phyloP scores from a whole-genome alignment of 1,140 invertebrate genomes.

The Eueides isabella region DNA sequence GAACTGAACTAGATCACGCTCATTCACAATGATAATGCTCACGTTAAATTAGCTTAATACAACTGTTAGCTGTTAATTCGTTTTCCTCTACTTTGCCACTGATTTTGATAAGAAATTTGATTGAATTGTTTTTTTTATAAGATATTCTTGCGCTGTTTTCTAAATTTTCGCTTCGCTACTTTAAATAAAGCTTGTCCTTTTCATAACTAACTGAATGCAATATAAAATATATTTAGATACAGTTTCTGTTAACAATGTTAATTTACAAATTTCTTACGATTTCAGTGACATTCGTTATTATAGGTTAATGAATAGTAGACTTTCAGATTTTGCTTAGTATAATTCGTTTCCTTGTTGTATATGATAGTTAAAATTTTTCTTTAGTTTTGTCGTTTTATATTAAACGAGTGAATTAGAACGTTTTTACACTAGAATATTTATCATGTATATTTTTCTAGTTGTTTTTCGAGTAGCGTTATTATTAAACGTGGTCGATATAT shows the following conservation, averaged over 20 bases:
- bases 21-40: neutral
- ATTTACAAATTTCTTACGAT: neutral
- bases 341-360: neutral
- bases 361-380: neutral
- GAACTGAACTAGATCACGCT: neutral
- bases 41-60: neutral
- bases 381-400: constrained; percentile 23
- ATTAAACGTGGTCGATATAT: constrained; percentile 30
- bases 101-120: neutral
- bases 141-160: neutral
- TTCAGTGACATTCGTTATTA: constrained; percentile 7
- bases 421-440: constrained; percentile 38
- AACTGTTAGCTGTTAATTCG: neutral
- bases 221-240: neutral
- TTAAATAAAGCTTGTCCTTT: neutral
- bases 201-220: neutral
- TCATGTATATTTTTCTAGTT: constrained; percentile 32
- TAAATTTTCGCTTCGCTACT: neutral
- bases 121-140: neutral
- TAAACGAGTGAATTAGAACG: constrained; percentile 31
- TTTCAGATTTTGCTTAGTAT: neutral
- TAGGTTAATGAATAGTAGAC: neutral
- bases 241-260: neutral
- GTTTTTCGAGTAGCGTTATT: constrained; percentile 30
- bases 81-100: neutral